Evolutionary conservation across 2,888 invertebrate species (phyloP).

Genomic region (Sminthurinus aureus): DNA sequence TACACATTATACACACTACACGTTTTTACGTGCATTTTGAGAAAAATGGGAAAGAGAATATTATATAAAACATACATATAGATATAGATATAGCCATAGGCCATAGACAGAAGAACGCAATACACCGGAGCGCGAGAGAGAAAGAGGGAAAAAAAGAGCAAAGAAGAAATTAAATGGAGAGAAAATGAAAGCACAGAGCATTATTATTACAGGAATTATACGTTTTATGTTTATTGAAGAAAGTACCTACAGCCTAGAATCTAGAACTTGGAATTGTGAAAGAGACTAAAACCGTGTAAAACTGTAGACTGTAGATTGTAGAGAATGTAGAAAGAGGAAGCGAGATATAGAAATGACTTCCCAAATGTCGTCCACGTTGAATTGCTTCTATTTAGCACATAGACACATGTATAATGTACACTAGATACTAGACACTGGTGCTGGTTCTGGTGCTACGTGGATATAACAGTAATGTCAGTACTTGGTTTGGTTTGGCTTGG

Average conservation of each 20-base stretch:
- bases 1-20: constrained; percentile 16
- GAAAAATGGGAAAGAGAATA: not conserved
- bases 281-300: too few relatives aligned
- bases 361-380: not conserved
- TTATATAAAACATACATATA: not conserved
- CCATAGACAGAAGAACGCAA: too few relatives aligned
- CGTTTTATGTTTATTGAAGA: constrained; percentile 17
- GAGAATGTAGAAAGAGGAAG: too few relatives aligned
- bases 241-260: not conserved
- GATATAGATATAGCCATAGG: not conserved
- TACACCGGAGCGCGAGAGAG: not conserved
- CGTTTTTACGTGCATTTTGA: not conserved
- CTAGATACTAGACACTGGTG: too few relatives aligned
- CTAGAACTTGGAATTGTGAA: not conserved
- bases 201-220: not conserved
- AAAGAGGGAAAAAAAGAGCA: not conserved
- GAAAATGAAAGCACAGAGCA: not conserved
- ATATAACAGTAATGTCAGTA: not conserved
- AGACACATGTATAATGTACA: not conserved
- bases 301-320: too few relatives aligned
- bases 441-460: too few relatives aligned
- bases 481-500: not conserved
- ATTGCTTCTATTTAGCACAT: constrained; percentile 13
- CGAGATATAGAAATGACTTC: constrained; percentile 3
- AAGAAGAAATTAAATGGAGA: not conserved